Percentiles rank a stretch among this genome's conserved stretches.
Conservation (phyloP, 2,797 vertebrate species). For the Tragelaphus oryx region DNA sequence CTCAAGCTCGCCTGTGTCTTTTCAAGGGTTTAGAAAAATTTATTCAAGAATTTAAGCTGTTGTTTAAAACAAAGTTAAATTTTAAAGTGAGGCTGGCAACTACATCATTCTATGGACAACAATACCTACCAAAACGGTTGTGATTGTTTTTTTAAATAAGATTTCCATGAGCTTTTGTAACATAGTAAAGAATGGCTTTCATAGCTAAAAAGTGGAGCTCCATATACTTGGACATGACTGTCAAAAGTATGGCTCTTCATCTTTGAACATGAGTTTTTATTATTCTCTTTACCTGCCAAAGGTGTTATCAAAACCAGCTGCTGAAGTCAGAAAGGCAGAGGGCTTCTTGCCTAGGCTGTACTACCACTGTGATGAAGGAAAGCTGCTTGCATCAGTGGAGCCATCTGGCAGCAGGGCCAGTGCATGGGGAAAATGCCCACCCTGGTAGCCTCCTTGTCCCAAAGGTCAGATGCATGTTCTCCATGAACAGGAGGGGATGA, state of each 20-base stretch:
- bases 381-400: background rate
- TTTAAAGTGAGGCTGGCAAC: conserved; percentile 40
- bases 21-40: conserved; percentile 35
- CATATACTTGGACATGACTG: background rate
- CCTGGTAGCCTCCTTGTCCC: background rate
- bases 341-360: background rate
- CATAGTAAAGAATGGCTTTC: background rate
- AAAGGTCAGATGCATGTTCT: background rate
- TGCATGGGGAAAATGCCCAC: background rate
- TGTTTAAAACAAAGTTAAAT: conserved; percentile 39
- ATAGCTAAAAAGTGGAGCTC: background rate
- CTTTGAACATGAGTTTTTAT: background rate
- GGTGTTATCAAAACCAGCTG: background rate
- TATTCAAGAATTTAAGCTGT: conserved; percentile 44
- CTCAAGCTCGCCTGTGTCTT: conserved; percentile 58
- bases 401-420: background rate
- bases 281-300: background rate
- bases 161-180: background rate
- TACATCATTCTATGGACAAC: background rate
- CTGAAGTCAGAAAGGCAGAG: background rate
- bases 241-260: conserved; percentile 2
- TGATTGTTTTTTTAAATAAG: background rate
- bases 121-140: background rate
- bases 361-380: background rate
- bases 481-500: background rate